Conservation (phyloP, 2,888 invertebrate species). For the Caenorhabditis panamensis region DNA sequence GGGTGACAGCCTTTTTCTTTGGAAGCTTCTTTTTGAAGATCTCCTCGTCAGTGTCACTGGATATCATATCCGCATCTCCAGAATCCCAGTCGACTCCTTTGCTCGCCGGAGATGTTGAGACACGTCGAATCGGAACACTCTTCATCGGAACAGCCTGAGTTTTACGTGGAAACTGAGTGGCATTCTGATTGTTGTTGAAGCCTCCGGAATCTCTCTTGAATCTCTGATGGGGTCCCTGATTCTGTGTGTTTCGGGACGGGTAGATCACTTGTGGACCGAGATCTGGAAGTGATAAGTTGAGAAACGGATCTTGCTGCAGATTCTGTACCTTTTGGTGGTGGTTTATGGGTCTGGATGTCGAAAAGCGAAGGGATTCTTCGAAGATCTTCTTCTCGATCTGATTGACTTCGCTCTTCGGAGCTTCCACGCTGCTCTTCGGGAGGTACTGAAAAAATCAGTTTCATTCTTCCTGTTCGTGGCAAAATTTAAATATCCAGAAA, state of each 20-base stretch:
- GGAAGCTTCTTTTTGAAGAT: constrained; percentile 25
- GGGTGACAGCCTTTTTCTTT: neutral
- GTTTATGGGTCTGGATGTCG: constrained; percentile 58
- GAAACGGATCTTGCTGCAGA: too few species aligned
- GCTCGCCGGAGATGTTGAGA: constrained; percentile 26
- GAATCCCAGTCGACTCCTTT: constrained; percentile 36
- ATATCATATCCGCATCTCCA: constrained; percentile 41
- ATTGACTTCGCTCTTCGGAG: neutral
- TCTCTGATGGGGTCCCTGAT: neutral
- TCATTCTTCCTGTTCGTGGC: too few species aligned
- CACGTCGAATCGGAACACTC: neutral
- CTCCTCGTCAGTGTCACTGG: constrained; percentile 63
- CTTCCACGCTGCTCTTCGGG: neutral
- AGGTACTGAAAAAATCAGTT: too few species aligned
- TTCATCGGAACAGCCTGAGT: constrained; percentile 4
- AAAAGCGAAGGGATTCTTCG: constrained; percentile 59
- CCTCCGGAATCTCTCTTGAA: constrained; percentile 26
- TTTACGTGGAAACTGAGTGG: constrained; percentile 12
- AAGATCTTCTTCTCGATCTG: constrained; percentile 7
- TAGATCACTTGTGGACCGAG: constrained; percentile 66
- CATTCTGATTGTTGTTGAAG: neutral
- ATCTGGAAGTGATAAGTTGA: constrained; percentile 33
- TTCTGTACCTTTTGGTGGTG: constrained; percentile 55
- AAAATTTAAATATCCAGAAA: too few species aligned
- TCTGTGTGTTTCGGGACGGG: constrained; percentile 46